Conservation (phyloP, 2,113 vertebrate species). For the Carettochelys insculpta region DNA sequence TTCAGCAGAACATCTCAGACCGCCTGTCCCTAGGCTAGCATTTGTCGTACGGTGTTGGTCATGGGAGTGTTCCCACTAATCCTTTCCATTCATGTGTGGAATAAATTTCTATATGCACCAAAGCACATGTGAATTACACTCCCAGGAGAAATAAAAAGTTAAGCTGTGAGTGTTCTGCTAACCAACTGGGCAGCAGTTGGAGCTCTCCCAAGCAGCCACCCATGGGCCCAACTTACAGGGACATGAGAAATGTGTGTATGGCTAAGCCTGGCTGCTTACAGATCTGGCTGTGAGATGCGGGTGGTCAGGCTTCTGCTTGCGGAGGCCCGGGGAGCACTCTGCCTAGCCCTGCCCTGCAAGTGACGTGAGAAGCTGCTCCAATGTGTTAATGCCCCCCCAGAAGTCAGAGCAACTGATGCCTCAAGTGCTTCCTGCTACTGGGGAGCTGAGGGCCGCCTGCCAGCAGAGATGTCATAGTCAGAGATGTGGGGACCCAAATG, state of each 20-base stretch:
- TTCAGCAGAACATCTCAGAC: background rate
- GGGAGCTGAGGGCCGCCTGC: background rate
- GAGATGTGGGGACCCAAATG: background rate
- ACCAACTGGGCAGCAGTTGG: too few relatives aligned
- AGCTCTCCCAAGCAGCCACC: too few relatives aligned
- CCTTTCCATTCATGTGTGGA: too few relatives aligned
- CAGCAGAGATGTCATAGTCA: background rate
- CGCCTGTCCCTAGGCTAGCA: background rate
- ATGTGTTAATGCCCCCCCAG: background rate
- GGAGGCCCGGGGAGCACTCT: background rate
- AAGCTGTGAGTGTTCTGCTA: too few relatives aligned
- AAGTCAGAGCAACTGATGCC: background rate
- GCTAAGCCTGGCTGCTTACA: background rate
- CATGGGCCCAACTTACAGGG: background rate
- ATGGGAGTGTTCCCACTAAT: too few relatives aligned
- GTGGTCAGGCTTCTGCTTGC: too few relatives aligned
- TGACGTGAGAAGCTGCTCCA: background rate
- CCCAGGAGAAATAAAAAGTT: too few relatives aligned
- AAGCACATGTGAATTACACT: too few relatives aligned
- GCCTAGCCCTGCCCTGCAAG: background rate
- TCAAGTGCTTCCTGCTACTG: background rate
- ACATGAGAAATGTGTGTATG: background rate
- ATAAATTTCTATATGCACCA: too few relatives aligned
- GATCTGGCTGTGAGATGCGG: too few relatives aligned
- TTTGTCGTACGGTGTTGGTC: too few relatives aligned